Evolutionary conservation across 2,888 invertebrate genomes (phyloP), one percentile per base, ranked within the genome.

Genomic region (Leucophenga maculata): DNA sequence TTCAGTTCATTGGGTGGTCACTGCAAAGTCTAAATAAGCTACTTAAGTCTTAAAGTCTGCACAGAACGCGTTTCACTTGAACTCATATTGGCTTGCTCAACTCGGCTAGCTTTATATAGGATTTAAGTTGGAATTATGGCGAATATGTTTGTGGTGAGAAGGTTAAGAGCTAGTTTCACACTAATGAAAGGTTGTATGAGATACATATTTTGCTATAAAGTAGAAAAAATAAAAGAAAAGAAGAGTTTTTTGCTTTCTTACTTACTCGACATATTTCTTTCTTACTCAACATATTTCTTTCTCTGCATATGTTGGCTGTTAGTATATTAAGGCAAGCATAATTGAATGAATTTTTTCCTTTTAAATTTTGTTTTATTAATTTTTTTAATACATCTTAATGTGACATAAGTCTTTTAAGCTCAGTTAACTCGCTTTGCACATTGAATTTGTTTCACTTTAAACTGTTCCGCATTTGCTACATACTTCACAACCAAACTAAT

Each of bases 1-100:
- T 39, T 60, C 39, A 31, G 57, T 39, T 60, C 60, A 18, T 44
- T 60, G 60, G 32, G 39, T 60, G 60, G 44, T 44, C 60, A 20
- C 14, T 57, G n/a, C 16, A 18, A 46, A 64, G 48, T 18, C 62
- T 26, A 46, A 16, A 20, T 64, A 64, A 64, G 31, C 48, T 16
- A 14, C 62, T 48, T 60, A 60, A 60, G 39, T 60, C 60, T 18
- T 18, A 13, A 14, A 18, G 11, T 60, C 6, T 60, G 9, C 18
- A 11, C 20, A 18, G 2, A 54, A 3, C 9, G 11, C n/a, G n/a
- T 59, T 31, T 32, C 14, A 14, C n/a, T 50, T 4, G 50, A 16
- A 16, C 18, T 50, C n/a, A 16, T 54, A 54, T 54, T 18, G 22
- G 18, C 13, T 22, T 11, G n/a, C 22, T 54, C 4, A 54, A 54